Evolutionary conservation across 2,797 vertebrate species (phyloP).

Genomic region (Gorsachius magnificus): DNA sequence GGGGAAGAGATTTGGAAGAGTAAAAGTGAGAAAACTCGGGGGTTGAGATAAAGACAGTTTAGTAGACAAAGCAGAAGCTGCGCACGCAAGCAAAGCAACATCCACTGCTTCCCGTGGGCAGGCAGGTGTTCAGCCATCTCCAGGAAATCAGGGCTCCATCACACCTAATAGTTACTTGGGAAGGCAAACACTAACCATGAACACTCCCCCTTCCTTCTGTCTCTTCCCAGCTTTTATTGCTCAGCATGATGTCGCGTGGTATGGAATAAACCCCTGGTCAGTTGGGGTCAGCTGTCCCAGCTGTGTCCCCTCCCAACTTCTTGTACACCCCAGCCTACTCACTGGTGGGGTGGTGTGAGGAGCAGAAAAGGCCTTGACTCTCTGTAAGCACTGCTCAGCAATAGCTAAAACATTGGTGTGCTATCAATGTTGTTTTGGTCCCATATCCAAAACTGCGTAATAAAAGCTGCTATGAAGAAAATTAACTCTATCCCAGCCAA

Average conservation of each 20-base stretch:
- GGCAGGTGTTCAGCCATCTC: neutral
- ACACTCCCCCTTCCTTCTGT: neutral
- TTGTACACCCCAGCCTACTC: neutral
- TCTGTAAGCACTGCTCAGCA: neutral
- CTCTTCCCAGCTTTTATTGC: neutral
- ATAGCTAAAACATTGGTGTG: neutral
- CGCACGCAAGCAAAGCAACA: neutral
- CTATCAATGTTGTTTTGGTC: fast-evolving
- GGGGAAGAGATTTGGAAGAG: neutral
- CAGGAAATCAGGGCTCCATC: neutral
- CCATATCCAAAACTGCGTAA: neutral
- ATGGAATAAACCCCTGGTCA: neutral
- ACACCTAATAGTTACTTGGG: fast-evolving
- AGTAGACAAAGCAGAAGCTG: neutral
- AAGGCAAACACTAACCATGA: neutral
- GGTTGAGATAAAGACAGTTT: neutral
- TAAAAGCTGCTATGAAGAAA: neutral
- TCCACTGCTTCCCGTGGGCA: neutral
- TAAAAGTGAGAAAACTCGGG: neutral
- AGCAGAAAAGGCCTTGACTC: neutral
- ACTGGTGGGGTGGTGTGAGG: fast-evolving
- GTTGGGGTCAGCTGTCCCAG: fast-evolving
- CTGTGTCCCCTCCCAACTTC: neutral
- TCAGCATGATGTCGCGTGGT: neutral
- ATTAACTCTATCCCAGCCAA: neutral